Evolutionary conservation across 1,140 invertebrate species (phyloP).

Genomic region (Teleopsis dalmanni): DNA sequence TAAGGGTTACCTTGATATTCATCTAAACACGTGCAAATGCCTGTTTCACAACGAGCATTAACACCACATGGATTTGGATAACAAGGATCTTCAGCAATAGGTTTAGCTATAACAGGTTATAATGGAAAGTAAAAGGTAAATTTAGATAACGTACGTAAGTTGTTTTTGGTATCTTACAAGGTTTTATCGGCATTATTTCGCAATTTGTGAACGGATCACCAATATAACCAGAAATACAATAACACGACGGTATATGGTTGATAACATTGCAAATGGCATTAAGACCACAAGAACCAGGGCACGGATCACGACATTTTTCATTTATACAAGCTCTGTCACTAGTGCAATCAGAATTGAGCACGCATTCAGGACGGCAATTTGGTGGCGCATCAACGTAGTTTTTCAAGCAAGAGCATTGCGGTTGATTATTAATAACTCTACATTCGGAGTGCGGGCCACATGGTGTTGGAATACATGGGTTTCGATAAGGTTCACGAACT

Average conservation of each 20-base stretch:
- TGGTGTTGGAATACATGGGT: constrained; percentile 61
- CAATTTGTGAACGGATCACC: constrained; percentile 55
- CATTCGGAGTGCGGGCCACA: constrained; percentile 72
- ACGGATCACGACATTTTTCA: constrained; percentile 62
- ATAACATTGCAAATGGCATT: constrained; percentile 74
- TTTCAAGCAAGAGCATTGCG: constrained; percentile 64
- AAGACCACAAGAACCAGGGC: constrained; percentile 63
- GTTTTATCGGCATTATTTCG: constrained; percentile 45
- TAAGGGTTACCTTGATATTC: constrained; percentile 63
- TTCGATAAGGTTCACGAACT: constrained; percentile 18
- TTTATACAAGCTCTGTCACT: constrained; percentile 55
- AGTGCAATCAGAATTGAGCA: constrained; percentile 63
- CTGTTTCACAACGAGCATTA: constrained; percentile 56
- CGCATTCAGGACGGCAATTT: constrained; percentile 65
- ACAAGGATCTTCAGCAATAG: constrained; percentile 41
- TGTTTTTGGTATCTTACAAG: constrained; percentile 52
- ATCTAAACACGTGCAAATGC: constrained; percentile 63
- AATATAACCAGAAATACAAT: constrained; percentile 60
- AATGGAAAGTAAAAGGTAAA: constrained; percentile 44
- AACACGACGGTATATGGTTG: constrained; percentile 71
- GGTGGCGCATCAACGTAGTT: constrained; percentile 62
- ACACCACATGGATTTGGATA: constrained; percentile 68
- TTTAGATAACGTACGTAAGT: constrained; percentile 30
- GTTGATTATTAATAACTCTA: constrained; percentile 55
- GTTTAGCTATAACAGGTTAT: constrained; percentile 11